Conservation (phyloP, 64 coral and sea anemone genomes). For the Montipora foliosa region DNA sequence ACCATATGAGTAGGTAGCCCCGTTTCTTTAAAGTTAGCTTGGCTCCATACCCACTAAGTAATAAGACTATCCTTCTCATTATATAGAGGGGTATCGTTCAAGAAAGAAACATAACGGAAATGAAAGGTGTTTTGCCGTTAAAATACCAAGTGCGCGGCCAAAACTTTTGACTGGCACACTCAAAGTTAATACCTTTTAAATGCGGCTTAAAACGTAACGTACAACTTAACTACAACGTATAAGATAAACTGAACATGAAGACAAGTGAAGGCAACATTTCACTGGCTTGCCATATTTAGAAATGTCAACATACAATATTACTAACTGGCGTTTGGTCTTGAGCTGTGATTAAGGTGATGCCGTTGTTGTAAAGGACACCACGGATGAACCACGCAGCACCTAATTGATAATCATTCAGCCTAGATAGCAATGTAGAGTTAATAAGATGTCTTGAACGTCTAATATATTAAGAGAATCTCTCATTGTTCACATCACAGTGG, state of each 20-base stretch:
- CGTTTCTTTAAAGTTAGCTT: neutral
- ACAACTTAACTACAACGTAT: neutral
- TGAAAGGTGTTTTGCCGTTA: neutral
- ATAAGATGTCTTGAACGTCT: neutral
- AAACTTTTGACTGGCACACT: neutral
- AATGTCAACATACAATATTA: neutral
- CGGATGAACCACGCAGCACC: slow-evolving; percentile 14
- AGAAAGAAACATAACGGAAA: neutral
- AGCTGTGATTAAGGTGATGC: neutral
- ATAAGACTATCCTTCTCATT: neutral
- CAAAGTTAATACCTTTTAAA: neutral
- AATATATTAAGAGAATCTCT: slow-evolving; percentile 6
- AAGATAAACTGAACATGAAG: neutral
- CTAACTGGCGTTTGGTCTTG: no score
- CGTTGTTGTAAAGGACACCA: neutral
- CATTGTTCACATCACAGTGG: neutral
- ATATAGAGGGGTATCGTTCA: neutral
- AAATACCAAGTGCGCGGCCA: neutral
- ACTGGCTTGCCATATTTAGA: slow-evolving; percentile 3
- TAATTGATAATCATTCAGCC: slow-evolving; percentile 1
- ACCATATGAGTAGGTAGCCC: slow-evolving; percentile 15
- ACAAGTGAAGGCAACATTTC: neutral
- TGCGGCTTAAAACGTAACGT: slow-evolving; percentile 16
- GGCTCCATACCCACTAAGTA: neutral
- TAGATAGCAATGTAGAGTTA: slow-evolving; percentile 12